Base-by-base conservation (phyloP, 2,797 vertebrate species). In the Bradypodion ventrale region DNA sequence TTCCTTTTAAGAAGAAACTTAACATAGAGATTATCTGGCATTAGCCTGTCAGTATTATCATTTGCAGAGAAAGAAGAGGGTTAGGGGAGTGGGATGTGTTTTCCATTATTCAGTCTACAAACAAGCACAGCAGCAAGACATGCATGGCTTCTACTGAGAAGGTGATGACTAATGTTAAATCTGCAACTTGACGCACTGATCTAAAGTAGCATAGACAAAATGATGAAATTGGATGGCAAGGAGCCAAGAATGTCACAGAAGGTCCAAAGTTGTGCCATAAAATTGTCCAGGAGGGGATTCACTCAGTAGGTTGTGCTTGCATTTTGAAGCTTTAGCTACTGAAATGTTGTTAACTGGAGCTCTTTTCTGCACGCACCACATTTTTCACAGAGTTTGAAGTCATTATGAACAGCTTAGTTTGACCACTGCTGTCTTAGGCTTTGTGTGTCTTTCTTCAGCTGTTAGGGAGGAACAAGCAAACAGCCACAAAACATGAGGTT, bases 111-210 rank as follows among this genome's bases (percentile, higher is more conserved):
- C 68, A 66, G 29, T 46, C 65, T 29, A 35, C 49, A 77, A 44
- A 44, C n/a, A 59, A 60, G 65, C 27, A 15, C 29, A 60, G 5
- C 29, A 68, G 65, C 42, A 59, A 69, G 63, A 2, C 35, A 15
- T 75, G 27, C 16, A 32, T 32, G 56, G 73, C 66, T 52, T 10
- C 74, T 44, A 19, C 42, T 69, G 23, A 42, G 35, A 68, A 83
- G 35, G 63, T 56, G 74, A 42, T 83, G 74, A 83, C 65, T 83
- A 76, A 83, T 32, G 29, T 29, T 32, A 59, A 40, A 59, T 23
- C 49, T 40, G 63, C 63, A 83, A 69, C 49, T 68, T 76, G 46
- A 44, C 37, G 59, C 29, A 59, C 27, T 29, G 81, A 44, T 82
- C 32, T 66, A 49, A 59, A 76, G 49, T 59, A 37, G 21, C 44